phyloP scores from a whole-genome alignment of 2,797 vertebrate species.

The Tiaroga cobitis region DNA sequence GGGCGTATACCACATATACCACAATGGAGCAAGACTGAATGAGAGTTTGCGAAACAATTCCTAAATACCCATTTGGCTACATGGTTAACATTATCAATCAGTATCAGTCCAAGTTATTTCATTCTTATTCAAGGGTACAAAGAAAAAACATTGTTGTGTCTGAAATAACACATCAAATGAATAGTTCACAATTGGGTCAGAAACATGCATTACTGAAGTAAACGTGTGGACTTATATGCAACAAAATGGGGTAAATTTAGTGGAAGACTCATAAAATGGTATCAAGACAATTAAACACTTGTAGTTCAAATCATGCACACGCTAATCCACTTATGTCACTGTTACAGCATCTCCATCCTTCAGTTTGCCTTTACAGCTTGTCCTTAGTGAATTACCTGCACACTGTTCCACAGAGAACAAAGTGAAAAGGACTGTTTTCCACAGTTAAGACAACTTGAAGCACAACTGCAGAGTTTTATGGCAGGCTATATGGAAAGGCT shows the following conservation, averaged over 20 bases:
- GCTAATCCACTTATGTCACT: background rate
- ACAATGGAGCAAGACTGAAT: background rate
- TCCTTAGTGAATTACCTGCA: conserved; percentile 1
- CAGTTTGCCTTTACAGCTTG: conserved; percentile 10
- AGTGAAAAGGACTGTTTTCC: background rate
- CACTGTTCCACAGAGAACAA: conserved; percentile 18
- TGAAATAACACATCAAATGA: background rate
- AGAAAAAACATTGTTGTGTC: background rate
- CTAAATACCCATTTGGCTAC: background rate
- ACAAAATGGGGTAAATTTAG: background rate
- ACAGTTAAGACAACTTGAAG: conserved; percentile 6
- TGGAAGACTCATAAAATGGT: background rate
- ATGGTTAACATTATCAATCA: background rate
- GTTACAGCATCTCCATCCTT: conserved; percentile 2
- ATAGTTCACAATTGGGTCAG: background rate
- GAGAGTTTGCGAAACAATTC: background rate
- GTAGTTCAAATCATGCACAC: background rate
- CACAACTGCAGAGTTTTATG: conserved; percentile 29
- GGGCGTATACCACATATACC: background rate
- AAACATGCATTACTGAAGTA: background rate
- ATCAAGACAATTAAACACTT: background rate
- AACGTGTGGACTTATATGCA: background rate
- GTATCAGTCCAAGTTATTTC: background rate
- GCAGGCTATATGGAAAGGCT: conserved; percentile 24
- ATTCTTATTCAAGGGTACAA: background rate